A percentile compares a stretch with the other conserved stretches of the same genome.
Conservation (phyloP, 2,113 vertebrate genomes). For the Chauna torquata region DNA sequence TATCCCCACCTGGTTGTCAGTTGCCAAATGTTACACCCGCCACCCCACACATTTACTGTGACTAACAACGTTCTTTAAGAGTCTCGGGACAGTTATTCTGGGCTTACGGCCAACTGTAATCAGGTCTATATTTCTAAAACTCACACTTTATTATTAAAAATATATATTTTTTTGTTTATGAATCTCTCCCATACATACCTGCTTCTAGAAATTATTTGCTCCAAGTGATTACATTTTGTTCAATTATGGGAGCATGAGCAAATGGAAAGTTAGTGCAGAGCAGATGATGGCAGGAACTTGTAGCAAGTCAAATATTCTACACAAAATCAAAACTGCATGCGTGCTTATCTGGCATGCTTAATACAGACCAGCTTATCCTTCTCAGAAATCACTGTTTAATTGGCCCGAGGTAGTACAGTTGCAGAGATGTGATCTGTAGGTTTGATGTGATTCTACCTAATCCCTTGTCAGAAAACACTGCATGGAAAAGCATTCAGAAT, state of each 20-base stretch:
- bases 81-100: neutral
- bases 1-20: neutral
- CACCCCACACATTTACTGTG: neutral
- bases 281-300: neutral
- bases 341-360: neutral
- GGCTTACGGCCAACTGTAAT: constrained; percentile 15
- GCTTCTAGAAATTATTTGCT: neutral
- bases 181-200: neutral
- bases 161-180: neutral
- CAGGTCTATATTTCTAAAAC: neutral
- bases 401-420: neutral
- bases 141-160: neutral
- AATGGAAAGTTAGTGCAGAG: neutral
- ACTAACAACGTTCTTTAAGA: constrained; percentile 4
- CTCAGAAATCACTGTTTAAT: neutral
- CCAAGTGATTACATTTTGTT: neutral
- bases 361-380: neutral
- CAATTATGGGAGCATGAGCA: neutral
- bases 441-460: neutral
- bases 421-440: neutral
- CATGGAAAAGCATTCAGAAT: neutral
- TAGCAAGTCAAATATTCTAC: neutral
- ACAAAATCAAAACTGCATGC: neutral
- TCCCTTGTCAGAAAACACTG: neutral
- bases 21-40: neutral